These are phyloP conservation scores for Anorthoa munda DNA, from an alignment of 2,888 invertebrate genomes.

Conservation along the genomic window DNA sequence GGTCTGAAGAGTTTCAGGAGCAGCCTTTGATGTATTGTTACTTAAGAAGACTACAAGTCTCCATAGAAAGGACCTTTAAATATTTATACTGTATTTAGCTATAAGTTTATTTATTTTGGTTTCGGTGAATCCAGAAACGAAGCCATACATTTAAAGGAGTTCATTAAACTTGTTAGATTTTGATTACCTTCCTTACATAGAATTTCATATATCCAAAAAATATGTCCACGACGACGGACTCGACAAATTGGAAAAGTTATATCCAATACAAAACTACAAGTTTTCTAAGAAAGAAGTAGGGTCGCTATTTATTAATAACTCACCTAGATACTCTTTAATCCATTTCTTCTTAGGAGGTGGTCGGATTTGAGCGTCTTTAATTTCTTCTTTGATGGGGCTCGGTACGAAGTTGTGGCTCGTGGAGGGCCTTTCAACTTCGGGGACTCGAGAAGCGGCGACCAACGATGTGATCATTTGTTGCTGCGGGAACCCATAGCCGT, in stretches of 20 bases:
- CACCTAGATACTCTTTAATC: constrained; percentile 93
- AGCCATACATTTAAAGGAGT: constrained; percentile 10
- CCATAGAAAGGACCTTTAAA: background rate
- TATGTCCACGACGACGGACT: constrained; percentile 2
- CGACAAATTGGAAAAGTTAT: constrained; percentile 28
- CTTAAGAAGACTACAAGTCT: background rate
- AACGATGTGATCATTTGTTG: constrained; percentile 76
- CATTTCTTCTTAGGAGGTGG: constrained; percentile 94
- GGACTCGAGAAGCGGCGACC: constrained; percentile 71
- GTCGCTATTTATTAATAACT: constrained; percentile 74
- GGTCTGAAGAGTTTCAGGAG: constrained; percentile 27
- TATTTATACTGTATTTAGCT: background rate
- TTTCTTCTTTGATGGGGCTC: constrained; percentile 75
- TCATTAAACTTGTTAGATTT: constrained; percentile 19
- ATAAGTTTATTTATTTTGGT: background rate
- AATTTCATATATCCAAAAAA: constrained; percentile 14
- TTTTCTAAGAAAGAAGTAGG: constrained; percentile 30
- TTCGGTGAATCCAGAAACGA: background rate
- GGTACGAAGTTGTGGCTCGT: constrained; percentile 71
- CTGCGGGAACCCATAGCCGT: constrained; percentile 78
- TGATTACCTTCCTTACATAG: background rate
- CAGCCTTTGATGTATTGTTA: constrained; percentile 6
- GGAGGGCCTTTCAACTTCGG: constrained; percentile 74
- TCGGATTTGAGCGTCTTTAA: constrained; percentile 75
- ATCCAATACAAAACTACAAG: constrained; percentile 3